Evolutionary conservation across 2,113 vertebrate species (phyloP), one percentile per base, ranked within the genome.

Genomic region (Enhydra lutris): DNA sequence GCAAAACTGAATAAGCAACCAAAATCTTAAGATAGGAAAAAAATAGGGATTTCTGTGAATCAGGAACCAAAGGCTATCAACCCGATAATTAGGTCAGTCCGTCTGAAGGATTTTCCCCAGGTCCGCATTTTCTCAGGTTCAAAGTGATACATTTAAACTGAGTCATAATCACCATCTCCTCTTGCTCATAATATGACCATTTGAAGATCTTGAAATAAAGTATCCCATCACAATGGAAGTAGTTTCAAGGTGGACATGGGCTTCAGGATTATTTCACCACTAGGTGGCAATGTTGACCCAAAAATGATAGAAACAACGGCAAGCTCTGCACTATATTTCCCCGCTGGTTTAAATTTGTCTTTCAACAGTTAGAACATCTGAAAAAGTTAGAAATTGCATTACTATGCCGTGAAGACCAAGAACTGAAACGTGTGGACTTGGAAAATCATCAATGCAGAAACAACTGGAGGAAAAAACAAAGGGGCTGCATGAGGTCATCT

Each of bases 241-340:
- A 81, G 7, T 69, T 82, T 92, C 23, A 36, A 78, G 47, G 65
- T 92, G 1, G 8, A 0, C 8, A 31, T 18, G 4, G 1, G 0
- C 14, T 34, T 79, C 47, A 63, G 36, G 79, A 36, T 21, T 13
- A 15, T n/a, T 23, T 59, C 0, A 2, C 96, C 98, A 93, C 98
- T 97, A 99, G 99, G 86, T 98, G 99, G 98, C 98, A 98, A 69
- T 93, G 81, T 79, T 36, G 94, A 79, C 10, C 92, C 18, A 57
- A n/a, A 96, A 95, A 96, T 67, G 10, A 1, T 8, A 6, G 0
- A 63, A 78, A 0, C 7, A 0, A 4, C 1, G 21, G 24, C 94
- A 29, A 0, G 14, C 23, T 67, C 0, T 36, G 0, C 8, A 31
- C 13, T 18, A 14, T 50, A 50, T 45, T 55, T 63, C 50, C 78